Base-by-base conservation (phyloP, 1,140 invertebrate species). In the Phocides pigmalion region DNA sequence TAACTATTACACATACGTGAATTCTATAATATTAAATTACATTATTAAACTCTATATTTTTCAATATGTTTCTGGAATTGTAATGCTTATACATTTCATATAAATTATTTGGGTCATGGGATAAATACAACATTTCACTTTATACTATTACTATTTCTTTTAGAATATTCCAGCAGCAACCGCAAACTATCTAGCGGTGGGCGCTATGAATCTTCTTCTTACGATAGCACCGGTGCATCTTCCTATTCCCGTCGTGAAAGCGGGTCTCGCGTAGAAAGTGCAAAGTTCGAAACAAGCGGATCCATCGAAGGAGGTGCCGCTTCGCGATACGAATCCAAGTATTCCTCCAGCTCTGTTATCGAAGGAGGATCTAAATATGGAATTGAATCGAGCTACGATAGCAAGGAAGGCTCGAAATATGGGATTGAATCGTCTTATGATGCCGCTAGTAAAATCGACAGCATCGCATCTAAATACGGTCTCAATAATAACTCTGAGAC, bases 111-210 rank as follows among this genome's bases (percentile, higher is more conserved):
- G 5, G 20, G 20, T 22, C 20, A 22, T 5, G 5, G 2, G 20
- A 3, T 22, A 22, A 22, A 22, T 5, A 22, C 20, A 22, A 22
- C 5, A n/a, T 22, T 22, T 22, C 5, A 28, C 9, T 3, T 28
- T 1, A 28, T 6, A 19, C 1, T 44, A 72, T 62, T 64, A 51
- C 72, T 69, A 25, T 63, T 71, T 81, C 5, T 1, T 79, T 19
- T 80, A 94, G 94, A 94, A 70, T 94, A 94, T 73, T 92, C 93
- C 62, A 93, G 93, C 56, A 93, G 92, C 73, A 93, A 82, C 70
- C 89, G 91, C 66, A 81, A 91, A 46, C 74, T 92, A 37, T 92
- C 93, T 9, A 90, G 87, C 16, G 78, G 82, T 9, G 77, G 89
- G 39, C 92, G 93, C 67, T 93, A 93, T 37, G 92, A 93, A 35